These are phyloP conservation scores for Cavia porcellus DNA, from an alignment of 2,113 vertebrate species.

Conservation along the genomic window DNA sequence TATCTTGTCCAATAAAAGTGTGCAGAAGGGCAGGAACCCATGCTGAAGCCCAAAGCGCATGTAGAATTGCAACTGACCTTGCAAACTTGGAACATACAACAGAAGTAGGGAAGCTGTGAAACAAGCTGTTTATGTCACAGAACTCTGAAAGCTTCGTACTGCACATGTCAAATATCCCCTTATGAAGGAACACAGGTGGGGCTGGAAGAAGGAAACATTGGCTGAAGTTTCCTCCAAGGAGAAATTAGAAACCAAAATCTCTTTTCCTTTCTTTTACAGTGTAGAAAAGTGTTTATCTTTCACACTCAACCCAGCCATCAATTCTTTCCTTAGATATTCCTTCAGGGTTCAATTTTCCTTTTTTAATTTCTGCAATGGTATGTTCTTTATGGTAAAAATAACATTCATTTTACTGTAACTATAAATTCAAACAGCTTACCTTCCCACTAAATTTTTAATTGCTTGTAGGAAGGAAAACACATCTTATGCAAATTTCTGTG, in stretches of 20 bases:
- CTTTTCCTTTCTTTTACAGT: not conserved
- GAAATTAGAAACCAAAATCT: not conserved
- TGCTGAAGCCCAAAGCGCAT: not conserved
- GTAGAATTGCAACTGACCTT: not conserved
- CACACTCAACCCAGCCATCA: not conserved
- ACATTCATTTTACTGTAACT: not conserved
- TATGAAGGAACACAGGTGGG: not conserved
- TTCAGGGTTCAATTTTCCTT: not conserved
- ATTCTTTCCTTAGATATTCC: not conserved
- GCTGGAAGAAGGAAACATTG: not conserved
- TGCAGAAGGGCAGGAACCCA: not conserved
- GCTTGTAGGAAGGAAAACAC: not conserved
- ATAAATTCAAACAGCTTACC: not conserved
- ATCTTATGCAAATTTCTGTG: not conserved
- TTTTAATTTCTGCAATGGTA: not conserved
- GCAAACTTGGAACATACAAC: too few relatives aligned
- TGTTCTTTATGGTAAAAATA: not conserved
- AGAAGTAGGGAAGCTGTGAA: not conserved
- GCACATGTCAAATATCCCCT: not conserved
- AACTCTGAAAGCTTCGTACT: not conserved
- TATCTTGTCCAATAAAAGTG: not conserved
- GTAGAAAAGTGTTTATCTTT: not conserved
- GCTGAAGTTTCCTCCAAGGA: not conserved
- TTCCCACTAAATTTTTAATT: not conserved
- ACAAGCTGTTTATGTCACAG: not conserved